Evolutionary conservation across 2,888 invertebrate species (phyloP), one percentile per base, ranked within the genome.

Genomic region (Epinotia nisella): DNA sequence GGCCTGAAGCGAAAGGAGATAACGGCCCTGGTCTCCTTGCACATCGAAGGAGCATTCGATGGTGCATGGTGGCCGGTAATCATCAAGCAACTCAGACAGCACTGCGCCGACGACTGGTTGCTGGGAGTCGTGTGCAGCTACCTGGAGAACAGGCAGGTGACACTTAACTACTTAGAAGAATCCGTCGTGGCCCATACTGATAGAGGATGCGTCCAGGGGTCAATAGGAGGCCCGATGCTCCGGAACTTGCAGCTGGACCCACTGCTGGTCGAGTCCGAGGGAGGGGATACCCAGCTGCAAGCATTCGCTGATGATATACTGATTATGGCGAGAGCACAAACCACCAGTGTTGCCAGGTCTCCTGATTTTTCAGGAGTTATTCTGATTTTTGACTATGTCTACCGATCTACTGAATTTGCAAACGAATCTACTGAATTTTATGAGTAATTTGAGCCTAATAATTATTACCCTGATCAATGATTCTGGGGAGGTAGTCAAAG

Each of bases 31-130:
- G 21, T 72, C 1, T 75, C 0, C 56, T 70, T 1, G 69, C 5
- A 75, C 11, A 68, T 71, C n/a, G 61, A 71, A 45, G 65, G 53
- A 1, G 53, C 64, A 0, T 64, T 64, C 13, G 64, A 64, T 13
- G 4, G 17, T 2, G 53, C 64, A 17, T 64, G 64, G 64, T 64
- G 64, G 64, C 64, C 64, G 0, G 29, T 17, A 0, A 64, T 64
- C 0, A 1, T 24, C 0, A 35, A 2, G 2, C 3, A n/a, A 11
- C 53, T 64, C 29, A 7, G 1, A 0, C 17, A 24, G 9, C n/a
- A 24, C 24, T 15, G n/a, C 1, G 11, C 19, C 35, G 4, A 1
- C 7, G 1, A 11, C 3, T 17, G 17, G 4, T 7, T 49, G 11
- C 0, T 3, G 13, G 1, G 45, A 5, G 4, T 64, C 1, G 9